Evolutionary conservation across 2,888 invertebrate species (phyloP), one percentile per base, ranked within the genome.

Genomic region (Dermolepida albohirtum): DNA sequence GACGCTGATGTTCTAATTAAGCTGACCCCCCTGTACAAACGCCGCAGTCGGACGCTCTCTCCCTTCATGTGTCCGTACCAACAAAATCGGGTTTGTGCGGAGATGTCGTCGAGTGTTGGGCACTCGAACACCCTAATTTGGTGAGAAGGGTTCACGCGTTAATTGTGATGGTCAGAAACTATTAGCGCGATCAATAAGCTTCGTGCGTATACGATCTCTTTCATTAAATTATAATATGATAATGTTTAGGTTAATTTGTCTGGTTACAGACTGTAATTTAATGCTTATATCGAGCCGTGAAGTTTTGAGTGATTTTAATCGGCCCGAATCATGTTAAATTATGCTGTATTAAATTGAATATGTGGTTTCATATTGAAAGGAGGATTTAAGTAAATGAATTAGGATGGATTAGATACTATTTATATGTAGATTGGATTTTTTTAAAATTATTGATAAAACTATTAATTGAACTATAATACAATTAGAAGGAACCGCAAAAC

Each of bases 1-100:
- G 51, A 52, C 51, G 27, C 51, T 52, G 51, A 52, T 52, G 51
- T 52, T 52, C 51, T 52, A 52, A 52, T 52, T 52, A 52, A 52
- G n/a, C 51, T 52, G 34, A 52, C 10, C 51, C 34, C 50, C 34
- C 29, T 12, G 34, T 29, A 34, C 51, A 2, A 52, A 52, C 12
- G 27, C 27, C 34, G 8, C 34, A n/a, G 8, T 29, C 51, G 29
- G 27, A 14, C 51, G 34, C 1, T 22, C 11, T 17, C 49, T 17
- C 10, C 22, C 17, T 17, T 17, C 16, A 22, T 49, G 10, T 14
- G 49, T 49, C 12, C 49, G 11, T 8, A 12, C 51, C 27, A 6
- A 34, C 51, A 27, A 7, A 17, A 22, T 17, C 49, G 27, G n/a
- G 29, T 34, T 4, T 29, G 29, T 12, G n/a, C 27, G 34, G 10